A percentile compares a stretch with the other conserved stretches of the same genome.
These are phyloP conservation scores for Phyllotis vaccarum DNA, from an alignment of 2,797 vertebrate species.

Conservation along the genomic window DNA sequence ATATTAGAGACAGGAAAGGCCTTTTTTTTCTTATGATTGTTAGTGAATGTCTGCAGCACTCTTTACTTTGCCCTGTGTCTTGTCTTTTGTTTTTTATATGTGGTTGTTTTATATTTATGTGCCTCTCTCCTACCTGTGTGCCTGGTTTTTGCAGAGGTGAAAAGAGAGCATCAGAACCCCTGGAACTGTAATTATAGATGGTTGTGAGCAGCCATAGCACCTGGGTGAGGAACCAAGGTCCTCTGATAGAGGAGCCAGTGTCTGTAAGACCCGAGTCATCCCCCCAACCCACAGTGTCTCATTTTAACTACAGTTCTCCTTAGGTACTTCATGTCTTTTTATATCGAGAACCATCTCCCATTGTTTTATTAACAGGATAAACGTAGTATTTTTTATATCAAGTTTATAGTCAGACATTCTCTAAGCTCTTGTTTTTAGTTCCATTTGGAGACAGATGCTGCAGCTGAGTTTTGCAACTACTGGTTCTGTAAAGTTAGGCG, in stretches of 20 bases:
- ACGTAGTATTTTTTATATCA: background rate
- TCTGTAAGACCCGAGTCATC: background rate
- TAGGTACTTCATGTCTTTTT: background rate
- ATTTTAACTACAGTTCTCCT: background rate
- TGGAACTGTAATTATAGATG: background rate
- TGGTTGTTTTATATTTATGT: background rate
- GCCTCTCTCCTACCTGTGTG: background rate
- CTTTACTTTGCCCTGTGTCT: background rate
- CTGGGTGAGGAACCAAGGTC: background rate
- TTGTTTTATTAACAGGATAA: background rate
- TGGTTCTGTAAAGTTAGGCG: background rate
- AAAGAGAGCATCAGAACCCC: background rate
- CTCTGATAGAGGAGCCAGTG: background rate
- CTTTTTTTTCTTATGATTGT: slow-evolving; percentile 47
- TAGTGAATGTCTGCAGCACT: background rate
- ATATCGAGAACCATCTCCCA: background rate
- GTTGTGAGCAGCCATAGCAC: background rate
- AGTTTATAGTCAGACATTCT: slow-evolving; percentile 55
- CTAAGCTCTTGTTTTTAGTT: background rate
- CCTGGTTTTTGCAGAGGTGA: background rate
- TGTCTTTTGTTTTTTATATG: background rate
- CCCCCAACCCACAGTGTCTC: background rate
- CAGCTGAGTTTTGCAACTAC: background rate
- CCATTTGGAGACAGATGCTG: background rate
- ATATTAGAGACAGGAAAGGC: background rate